These are phyloP conservation scores for Nephila pilipes DNA, from an alignment of 1,140 invertebrate genomes.

Conservation along the genomic window DNA sequence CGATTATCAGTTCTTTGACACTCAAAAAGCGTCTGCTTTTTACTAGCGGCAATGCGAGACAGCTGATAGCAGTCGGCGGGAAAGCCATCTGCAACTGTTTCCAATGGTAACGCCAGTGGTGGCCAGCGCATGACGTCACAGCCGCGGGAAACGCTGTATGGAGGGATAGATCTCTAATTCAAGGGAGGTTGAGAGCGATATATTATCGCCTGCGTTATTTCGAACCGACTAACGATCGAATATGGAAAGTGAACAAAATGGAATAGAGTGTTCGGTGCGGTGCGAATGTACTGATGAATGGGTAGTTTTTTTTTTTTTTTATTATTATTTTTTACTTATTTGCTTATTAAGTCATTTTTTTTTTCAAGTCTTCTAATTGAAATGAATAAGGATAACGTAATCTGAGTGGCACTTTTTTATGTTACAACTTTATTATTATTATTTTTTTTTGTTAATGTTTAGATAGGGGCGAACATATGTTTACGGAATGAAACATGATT, in stretches of 20 bases:
- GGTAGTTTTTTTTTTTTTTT: background rate
- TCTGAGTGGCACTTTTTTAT: background rate
- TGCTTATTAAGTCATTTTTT: background rate
- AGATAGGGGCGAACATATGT: background rate
- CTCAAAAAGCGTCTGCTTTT: constrained; percentile 37
- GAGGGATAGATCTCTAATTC: constrained; percentile 30
- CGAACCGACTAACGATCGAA: constrained; percentile 19
- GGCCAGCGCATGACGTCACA: constrained; percentile 71
- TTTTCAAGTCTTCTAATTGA: background rate
- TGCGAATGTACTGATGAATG: background rate
- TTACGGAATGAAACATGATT: background rate
- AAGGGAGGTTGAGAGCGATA: constrained; percentile 31
- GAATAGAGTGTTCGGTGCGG: background rate
- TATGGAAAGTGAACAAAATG: constrained; percentile 5
- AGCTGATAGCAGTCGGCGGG: constrained; percentile 65
- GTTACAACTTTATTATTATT: background rate
- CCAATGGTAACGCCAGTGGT: constrained; percentile 76
- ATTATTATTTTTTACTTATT: constrained; percentile 1
- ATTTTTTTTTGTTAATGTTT: background rate
- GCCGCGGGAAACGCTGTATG: constrained; percentile 57
- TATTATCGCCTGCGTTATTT: constrained; percentile 18
- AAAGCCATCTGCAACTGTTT: constrained; percentile 75
- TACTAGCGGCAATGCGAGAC: constrained; percentile 16
- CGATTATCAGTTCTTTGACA: constrained; percentile 57
- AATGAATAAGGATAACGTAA: background rate